Percentiles rank a stretch among this genome's conserved stretches.
These are phyloP conservation scores for Myiopsitta monachus DNA, from an alignment of 2,113 vertebrate genomes.

Conservation along the genomic window DNA sequence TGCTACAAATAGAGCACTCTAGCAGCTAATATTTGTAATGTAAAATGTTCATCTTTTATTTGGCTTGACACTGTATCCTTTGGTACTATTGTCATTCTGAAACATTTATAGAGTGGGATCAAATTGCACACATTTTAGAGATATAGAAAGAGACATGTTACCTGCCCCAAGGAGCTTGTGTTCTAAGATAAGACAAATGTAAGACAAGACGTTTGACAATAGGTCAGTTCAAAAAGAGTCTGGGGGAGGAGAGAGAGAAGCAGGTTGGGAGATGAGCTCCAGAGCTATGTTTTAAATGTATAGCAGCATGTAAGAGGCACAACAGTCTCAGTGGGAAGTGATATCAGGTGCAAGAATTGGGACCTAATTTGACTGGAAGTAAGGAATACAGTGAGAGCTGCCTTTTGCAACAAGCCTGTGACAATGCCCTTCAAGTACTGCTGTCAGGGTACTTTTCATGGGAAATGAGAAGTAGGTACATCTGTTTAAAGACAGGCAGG, in stretches of 20 bases:
- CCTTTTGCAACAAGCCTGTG: not conserved
- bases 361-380: not conserved
- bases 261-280: not conserved
- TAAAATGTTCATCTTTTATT: conserved; percentile 38
- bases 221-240: not conserved
- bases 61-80: conserved; percentile 13
- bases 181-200: conserved; percentile 3
- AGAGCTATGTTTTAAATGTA: not conserved
- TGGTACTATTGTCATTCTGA: conserved; percentile 6
- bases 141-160: not conserved
- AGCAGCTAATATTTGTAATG: conserved; percentile 35
- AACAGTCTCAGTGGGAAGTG: not conserved
- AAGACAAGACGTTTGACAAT: not conserved
- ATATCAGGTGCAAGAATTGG: not conserved
- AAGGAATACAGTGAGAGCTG: not conserved
- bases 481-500: not conserved
- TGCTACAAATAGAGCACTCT: conserved; percentile 37
- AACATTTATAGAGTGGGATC: conserved; percentile 27
- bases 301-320: not conserved
- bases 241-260: not conserved
- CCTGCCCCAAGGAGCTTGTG: not conserved
- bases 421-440: not conserved
- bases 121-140: not conserved
- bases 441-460: not conserved
- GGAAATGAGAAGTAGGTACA: not conserved